A percentile compares a stretch with the other conserved stretches of the same genome.
Evolutionary conservation across 2,797 vertebrate species (phyloP).

Genomic region (Esox masquinongy): DNA sequence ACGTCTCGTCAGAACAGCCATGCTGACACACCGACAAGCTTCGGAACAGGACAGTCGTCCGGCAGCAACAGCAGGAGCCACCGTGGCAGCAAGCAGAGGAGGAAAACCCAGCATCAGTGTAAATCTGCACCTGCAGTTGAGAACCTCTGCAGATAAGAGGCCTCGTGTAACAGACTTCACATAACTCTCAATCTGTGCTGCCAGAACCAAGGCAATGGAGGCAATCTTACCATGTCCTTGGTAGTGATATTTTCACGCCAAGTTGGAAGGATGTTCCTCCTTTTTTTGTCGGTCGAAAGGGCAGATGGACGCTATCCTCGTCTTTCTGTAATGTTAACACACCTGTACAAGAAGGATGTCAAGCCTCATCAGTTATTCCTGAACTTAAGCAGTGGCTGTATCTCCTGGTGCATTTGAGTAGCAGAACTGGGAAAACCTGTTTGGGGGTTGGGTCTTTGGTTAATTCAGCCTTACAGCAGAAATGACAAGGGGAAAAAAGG

Average conservation of each 20-base stretch:
- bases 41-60: slow-evolving; percentile 74
- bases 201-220: slow-evolving; percentile 1
- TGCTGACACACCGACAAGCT: slow-evolving; percentile 73
- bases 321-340: slow-evolving; percentile 25
- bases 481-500: slow-evolving; percentile 16
- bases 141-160: slow-evolving; percentile 84
- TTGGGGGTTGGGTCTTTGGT: neutral
- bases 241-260: neutral
- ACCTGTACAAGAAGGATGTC: slow-evolving; percentile 39
- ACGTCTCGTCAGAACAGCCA: slow-evolving; percentile 71
- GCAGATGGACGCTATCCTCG: neutral
- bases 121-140: slow-evolving; percentile 64
- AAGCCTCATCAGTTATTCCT: slow-evolving; percentile 21
- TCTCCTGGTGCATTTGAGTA: slow-evolving; percentile 34
- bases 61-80: slow-evolving; percentile 81
- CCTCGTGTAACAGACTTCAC: slow-evolving; percentile 3
- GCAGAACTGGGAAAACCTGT: neutral
- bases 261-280: neutral
- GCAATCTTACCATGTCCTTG: slow-evolving; percentile 2
- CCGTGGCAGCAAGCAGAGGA: slow-evolving; percentile 65
- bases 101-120: slow-evolving; percentile 81
- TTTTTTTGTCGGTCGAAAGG: neutral
- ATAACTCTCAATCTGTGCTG: slow-evolving; percentile 13
- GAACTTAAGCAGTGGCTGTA: slow-evolving; percentile 15
- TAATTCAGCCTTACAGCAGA: neutral